phyloP scores from a whole-genome alignment of 2,113 vertebrate genomes.

The Oryzias javanicus region DNA sequence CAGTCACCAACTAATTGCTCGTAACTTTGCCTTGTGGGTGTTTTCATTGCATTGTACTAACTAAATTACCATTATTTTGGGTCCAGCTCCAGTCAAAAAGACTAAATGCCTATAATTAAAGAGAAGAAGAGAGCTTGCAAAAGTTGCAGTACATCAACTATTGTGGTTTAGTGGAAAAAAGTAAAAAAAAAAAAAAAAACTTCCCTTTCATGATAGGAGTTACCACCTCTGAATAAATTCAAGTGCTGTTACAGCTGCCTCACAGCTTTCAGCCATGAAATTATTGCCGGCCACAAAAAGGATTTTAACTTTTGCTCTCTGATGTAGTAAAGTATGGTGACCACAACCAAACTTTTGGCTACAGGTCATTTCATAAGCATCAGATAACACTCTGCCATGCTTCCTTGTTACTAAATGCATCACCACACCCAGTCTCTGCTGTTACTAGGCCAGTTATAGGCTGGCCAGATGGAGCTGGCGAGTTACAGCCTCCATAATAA shows the following conservation, averaged over 20 bases:
- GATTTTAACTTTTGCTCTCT: slow-evolving; percentile 19
- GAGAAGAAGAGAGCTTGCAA: slow-evolving; percentile 25
- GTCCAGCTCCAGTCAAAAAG: slow-evolving; percentile 25
- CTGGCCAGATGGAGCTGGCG: not conserved
- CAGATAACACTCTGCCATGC: not conserved
- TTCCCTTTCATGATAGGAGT: slow-evolving; percentile 24
- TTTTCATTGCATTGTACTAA: slow-evolving; percentile 4
- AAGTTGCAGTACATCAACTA: slow-evolving; percentile 24
- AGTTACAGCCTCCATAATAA: slow-evolving; percentile 4
- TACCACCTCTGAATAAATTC: slow-evolving; percentile 33
- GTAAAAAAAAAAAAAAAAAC: not conserved
- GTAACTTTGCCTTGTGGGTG: slow-evolving; percentile 19
- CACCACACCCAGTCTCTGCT: slow-evolving; percentile 10
- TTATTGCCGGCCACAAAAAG: slow-evolving; percentile 25
- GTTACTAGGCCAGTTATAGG: not conserved
- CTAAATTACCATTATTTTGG: slow-evolving; percentile 11
- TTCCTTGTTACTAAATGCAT: slow-evolving; percentile 1
- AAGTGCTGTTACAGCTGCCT: slow-evolving; percentile 27
- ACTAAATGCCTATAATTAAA: slow-evolving; percentile 36
- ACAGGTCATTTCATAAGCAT: not conserved
- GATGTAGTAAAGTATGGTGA: not conserved
- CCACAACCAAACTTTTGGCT: not conserved
- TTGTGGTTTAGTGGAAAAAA: slow-evolving; percentile 30
- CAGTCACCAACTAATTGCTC: slow-evolving; percentile 23
- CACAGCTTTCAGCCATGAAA: slow-evolving; percentile 13